Base-by-base conservation (phyloP, 2,113 vertebrate species). In the Charina bottae region DNA sequence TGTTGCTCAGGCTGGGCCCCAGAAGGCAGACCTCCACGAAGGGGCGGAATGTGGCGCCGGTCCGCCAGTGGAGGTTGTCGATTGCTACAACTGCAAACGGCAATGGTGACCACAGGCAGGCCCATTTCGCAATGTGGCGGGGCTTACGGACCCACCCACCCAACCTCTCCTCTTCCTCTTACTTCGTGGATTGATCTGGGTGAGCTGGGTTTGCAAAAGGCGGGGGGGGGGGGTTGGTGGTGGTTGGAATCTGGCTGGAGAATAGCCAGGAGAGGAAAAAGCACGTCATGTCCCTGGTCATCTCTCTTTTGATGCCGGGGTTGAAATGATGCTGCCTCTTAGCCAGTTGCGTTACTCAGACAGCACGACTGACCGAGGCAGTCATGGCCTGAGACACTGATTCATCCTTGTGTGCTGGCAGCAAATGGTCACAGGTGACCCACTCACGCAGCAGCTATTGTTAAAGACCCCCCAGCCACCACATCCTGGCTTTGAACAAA, bases 11-110 rank as follows among this genome's bases (percentile, higher is more conserved):
- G 91, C 98, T 98, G 56, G 99, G 99, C 55, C 99, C 99, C 87
- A 99, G 95, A 0, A 98, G 97, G 78, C 97, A 99, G 87, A 99
- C 98, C 97, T 99, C 99, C 59, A 99, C 99, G 2, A 99, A 99
- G 0, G 99, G 99, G 17, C 99, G 98, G 97, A 99, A 99, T 98
- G 99, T 99, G 55, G 99, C 97, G 0, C 98, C 99, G 26, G 99
- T 99, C 96, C 99, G 99, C 99, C 99, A 99, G 95, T 95, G 97
- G 56, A 99, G 97, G 91, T 99, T 98, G 93, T 99, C 99, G 84
- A 99, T 98, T 33, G 97, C 98, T 58, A 99, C 97, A 95, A 99
- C 99, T 99, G 85, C 89, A 94, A 19, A 60, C 9, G 93, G 78
- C 90, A 19, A 56, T 72, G 83, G 93, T 54, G 83, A 89, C 37